Percentiles rank a stretch among this genome's conserved stretches.
Evolutionary conservation across 1,140 invertebrate species (phyloP).

Genomic region (Drosophila oshimai): DNA sequence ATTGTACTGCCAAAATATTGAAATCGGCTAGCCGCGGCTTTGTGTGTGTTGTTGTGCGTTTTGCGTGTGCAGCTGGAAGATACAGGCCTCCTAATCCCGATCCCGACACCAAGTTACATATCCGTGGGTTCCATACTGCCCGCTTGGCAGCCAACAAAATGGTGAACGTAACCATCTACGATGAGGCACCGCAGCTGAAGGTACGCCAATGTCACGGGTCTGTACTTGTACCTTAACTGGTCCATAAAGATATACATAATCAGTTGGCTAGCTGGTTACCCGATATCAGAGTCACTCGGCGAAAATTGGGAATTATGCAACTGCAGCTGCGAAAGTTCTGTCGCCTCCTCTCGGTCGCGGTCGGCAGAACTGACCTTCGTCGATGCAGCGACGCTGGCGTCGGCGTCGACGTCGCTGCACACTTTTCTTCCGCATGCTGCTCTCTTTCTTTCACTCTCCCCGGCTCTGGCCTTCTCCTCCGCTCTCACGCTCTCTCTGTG

Average conservation of each 20-base stretch:
- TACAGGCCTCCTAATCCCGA: constrained; percentile 8
- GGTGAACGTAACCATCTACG: constrained; percentile 80
- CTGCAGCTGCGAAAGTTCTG: constrained; percentile 55
- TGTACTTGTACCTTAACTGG: constrained; percentile 2
- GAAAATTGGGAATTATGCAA: constrained; percentile 60
- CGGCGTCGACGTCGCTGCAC: constrained; percentile 18
- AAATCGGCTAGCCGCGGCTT: constrained; percentile 6
- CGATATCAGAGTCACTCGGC: constrained; percentile 18
- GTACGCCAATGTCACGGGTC: constrained; percentile 49
- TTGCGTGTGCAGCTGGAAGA: constrained; percentile 15
- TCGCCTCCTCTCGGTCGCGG: constrained; percentile 38
- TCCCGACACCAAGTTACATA: constrained; percentile 30
- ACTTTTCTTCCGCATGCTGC: constrained; percentile 35
- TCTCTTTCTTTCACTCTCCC: neutral
- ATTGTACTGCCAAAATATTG: constrained; percentile 22
- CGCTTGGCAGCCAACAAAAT: constrained; percentile 57
- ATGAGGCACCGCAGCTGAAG: constrained; percentile 73
- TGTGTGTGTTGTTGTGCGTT: constrained; percentile 61
- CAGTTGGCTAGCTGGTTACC: neutral
- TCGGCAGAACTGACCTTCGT: constrained; percentile 55
- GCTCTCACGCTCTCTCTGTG: constrained; percentile 1
- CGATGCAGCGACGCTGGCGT: constrained; percentile 17
- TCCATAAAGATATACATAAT: constrained; percentile 64
- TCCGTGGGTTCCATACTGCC: constrained; percentile 39
- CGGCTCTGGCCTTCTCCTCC: neutral